A percentile compares a stretch with the other conserved stretches of the same genome.
Evolutionary conservation across 2,797 vertebrate species (phyloP).

Genomic region (Distichodus sexfasciatus): DNA sequence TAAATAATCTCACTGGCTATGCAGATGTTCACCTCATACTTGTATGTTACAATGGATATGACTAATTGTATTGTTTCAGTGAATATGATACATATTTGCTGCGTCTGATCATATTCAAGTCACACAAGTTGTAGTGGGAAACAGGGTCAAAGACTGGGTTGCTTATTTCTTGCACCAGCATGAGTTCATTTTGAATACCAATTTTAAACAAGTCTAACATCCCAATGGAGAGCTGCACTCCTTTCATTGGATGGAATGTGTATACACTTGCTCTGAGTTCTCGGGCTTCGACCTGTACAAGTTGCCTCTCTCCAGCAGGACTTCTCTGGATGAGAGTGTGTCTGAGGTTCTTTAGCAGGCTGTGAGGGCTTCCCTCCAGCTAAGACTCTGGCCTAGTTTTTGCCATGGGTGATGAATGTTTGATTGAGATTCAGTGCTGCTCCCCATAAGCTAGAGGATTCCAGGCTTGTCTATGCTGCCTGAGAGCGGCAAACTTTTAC

Average conservation of each 20-base stretch:
- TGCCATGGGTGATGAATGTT: conserved; percentile 61
- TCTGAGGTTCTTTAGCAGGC: conserved; percentile 54
- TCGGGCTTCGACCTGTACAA: conserved; percentile 24
- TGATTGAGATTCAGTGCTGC: conserved; percentile 55
- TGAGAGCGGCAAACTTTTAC: conserved; percentile 7
- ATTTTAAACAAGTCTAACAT: neutral
- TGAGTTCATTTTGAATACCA: too few species aligned
- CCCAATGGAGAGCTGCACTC: neutral
- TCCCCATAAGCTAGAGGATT: conserved; percentile 10
- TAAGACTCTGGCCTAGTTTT: conserved; percentile 42
- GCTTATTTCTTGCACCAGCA: too few species aligned
- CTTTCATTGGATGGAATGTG: neutral
- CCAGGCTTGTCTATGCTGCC: neutral
- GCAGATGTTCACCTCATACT: too few species aligned
- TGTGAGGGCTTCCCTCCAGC: conserved; percentile 55
- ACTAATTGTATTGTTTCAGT: too few species aligned
- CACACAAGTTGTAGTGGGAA: too few species aligned
- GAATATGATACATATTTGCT: too few species aligned
- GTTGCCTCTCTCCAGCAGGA: conserved; percentile 44
- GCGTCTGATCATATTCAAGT: too few species aligned
- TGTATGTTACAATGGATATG: too few species aligned
- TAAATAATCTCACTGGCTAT: too few species aligned
- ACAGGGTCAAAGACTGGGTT: too few species aligned
- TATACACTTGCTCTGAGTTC: conserved; percentile 42
- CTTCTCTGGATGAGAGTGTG: conserved; percentile 55